phyloP scores from a whole-genome alignment of 2,113 vertebrate genomes.

The Panurus biarmicus region DNA sequence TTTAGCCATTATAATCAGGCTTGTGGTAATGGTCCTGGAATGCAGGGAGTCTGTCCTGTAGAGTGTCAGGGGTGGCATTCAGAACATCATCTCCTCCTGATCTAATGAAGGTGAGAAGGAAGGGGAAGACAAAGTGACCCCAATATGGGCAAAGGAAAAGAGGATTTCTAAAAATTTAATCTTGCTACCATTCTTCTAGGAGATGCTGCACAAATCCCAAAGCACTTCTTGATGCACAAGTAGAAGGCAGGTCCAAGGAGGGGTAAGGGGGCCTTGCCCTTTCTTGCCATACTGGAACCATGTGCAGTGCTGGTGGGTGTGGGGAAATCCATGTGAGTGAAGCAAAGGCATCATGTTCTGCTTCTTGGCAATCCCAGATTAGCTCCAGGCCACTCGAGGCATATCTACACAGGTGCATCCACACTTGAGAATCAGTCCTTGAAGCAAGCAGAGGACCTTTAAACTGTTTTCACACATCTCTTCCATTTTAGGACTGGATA shows the following conservation, averaged over 20 bases:
- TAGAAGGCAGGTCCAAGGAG: neutral
- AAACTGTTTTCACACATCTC: neutral
- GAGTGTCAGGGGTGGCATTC: neutral
- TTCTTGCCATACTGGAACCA: neutral
- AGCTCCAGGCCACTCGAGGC: neutral
- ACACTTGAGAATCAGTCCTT: neutral
- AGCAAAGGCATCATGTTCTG: neutral
- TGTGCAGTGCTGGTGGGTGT: fast-evolving
- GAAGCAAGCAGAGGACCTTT: neutral
- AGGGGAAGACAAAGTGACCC: neutral
- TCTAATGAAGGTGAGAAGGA: neutral
- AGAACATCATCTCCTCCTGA: neutral
- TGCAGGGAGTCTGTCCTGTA: neutral
- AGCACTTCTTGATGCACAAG: neutral
- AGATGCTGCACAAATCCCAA: neutral
- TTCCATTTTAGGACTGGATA: neutral
- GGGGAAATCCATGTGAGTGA: neutral
- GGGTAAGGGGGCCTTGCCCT: neutral
- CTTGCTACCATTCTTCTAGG: neutral
- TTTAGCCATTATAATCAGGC: neutral
- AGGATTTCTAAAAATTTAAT: neutral
- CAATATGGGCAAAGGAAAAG: neutral
- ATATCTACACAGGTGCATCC: neutral
- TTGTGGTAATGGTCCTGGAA: neutral
- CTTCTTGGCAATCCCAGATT: neutral